Percentiles rank a stretch among this genome's conserved stretches.
phyloP scores from a whole-genome alignment of 2,888 invertebrate genomes.

The Ypsolopha sequella region DNA sequence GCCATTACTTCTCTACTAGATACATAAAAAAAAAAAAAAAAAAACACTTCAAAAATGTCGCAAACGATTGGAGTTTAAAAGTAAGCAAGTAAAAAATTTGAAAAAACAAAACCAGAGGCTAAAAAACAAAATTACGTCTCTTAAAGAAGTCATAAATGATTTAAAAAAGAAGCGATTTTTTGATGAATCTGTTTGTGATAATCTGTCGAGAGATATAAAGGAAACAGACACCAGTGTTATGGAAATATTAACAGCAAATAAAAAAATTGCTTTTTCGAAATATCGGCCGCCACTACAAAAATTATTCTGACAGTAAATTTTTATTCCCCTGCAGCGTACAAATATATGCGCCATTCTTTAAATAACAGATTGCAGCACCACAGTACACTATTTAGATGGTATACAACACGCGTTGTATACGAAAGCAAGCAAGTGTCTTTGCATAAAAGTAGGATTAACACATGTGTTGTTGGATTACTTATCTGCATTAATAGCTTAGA shows the following conservation, averaged over 20 bases:
- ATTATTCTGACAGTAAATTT: background rate
- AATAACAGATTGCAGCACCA: background rate
- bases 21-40: background rate
- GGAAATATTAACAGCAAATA: background rate
- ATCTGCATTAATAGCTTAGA: conserved; percentile 3
- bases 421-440: conserved; percentile 3
- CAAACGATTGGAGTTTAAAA: background rate
- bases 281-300: background rate
- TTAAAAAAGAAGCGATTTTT: background rate
- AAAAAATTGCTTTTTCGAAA: background rate
- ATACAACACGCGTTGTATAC: background rate
- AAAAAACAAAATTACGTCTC: background rate
- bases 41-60: background rate
- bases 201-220: background rate
- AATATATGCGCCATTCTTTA: background rate
- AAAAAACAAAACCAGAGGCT: background rate
- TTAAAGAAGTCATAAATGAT: background rate
- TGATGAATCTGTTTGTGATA: background rate
- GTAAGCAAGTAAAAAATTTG: background rate
- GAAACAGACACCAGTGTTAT: background rate
- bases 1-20: background rate
- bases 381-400: background rate
- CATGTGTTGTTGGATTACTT: conserved; percentile 2
- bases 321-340: background rate
- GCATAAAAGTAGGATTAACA: conserved; percentile 1